Percentiles rank a stretch among this genome's conserved stretches.
phyloP scores from a whole-genome alignment of 2,888 invertebrate species.

The Morpho achilles region DNA sequence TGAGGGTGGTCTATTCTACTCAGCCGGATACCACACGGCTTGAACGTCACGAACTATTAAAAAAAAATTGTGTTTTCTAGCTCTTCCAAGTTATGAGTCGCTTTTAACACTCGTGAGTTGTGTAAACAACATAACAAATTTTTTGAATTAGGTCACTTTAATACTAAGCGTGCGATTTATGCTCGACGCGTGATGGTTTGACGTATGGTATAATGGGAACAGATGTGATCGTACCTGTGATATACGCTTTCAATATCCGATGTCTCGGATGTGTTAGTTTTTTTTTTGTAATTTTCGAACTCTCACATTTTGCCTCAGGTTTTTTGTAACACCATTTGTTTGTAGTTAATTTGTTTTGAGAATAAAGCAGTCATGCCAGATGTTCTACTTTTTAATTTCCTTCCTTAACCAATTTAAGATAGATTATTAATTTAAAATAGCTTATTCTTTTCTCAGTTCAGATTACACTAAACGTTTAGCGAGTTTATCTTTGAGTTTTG shows the following conservation, averaged over 20 bases:
- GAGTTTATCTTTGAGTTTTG: too few species aligned
- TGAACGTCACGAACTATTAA: too few species aligned
- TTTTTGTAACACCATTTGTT: constrained; percentile 63
- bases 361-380: constrained; percentile 49
- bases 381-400: constrained; percentile 60
- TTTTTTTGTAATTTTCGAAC: constrained; percentile 40
- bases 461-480: too few species aligned
- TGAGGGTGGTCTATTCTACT: too few species aligned
- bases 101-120: too few species aligned
- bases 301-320: constrained; percentile 43
- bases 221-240: constrained; percentile 41
- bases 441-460: too few species aligned
- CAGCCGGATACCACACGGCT: too few species aligned
- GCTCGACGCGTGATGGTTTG: constrained; percentile 24
- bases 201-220: constrained; percentile 34
- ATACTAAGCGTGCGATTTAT: too few species aligned
- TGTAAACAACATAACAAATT: too few species aligned
- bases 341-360: constrained; percentile 45
- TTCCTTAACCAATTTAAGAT: constrained; percentile 28
- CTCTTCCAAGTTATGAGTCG: too few species aligned
- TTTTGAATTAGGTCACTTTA: too few species aligned
- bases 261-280: constrained; percentile 45
- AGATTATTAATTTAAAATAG: not conserved
- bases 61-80: constrained; percentile 13
- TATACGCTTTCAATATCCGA: constrained; percentile 42